phyloP scores from a whole-genome alignment of 2,113 vertebrate species.

The Gulo gulo region DNA sequence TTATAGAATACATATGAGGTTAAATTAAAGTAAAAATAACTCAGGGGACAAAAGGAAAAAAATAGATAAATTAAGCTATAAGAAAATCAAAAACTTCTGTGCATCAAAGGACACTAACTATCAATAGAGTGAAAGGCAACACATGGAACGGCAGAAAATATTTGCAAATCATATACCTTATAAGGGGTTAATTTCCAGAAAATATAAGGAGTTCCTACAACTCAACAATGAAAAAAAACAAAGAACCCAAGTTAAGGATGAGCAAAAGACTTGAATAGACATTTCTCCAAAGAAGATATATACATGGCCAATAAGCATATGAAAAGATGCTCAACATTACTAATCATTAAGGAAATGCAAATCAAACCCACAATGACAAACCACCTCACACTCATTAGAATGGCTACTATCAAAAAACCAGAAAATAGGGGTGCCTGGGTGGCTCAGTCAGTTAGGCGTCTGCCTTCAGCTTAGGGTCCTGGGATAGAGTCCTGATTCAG shows the following conservation, averaged over 20 bases:
- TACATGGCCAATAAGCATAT: not conserved
- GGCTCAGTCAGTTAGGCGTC: too few species aligned
- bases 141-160: not conserved
- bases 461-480: too few species aligned
- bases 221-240: not conserved
- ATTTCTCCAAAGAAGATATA: not conserved
- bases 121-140: not conserved
- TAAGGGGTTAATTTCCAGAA: not conserved
- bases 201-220: not conserved
- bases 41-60: not conserved
- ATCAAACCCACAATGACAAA: not conserved
- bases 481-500: too few species aligned
- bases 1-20: not conserved
- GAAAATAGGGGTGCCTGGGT: not conserved
- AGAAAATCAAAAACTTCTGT: not conserved
- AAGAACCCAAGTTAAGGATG: not conserved
- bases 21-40: slow-evolving; percentile 1
- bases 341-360: not conserved
- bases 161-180: not conserved
- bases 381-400: not conserved
- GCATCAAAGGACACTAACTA: not conserved
- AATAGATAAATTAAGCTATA: not conserved
- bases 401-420: not conserved
- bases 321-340: not conserved
- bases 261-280: not conserved